A percentile compares a stretch with the other conserved stretches of the same genome.
Evolutionary conservation across 2,113 vertebrate genomes (phyloP).

Genomic region (Ailuropoda melanoleuca): DNA sequence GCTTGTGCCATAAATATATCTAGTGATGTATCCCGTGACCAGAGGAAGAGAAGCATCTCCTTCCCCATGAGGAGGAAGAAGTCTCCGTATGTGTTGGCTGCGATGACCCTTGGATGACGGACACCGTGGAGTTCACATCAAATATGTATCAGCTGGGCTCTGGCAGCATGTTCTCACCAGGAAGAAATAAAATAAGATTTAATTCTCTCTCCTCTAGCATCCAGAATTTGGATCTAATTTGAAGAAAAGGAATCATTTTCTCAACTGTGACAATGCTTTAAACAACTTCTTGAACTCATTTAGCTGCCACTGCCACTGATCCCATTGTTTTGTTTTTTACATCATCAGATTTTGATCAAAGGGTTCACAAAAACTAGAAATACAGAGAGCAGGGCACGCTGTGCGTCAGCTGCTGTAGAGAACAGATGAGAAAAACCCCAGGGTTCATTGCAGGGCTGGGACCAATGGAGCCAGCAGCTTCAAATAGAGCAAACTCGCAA

Average conservation of each 20-base stretch:
- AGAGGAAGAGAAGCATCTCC: slow-evolving; percentile 24
- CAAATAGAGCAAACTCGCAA: slow-evolving; percentile 54
- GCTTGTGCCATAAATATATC: slow-evolving; percentile 11
- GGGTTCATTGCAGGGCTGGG: slow-evolving; percentile 46
- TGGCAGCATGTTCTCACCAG: slow-evolving; percentile 63
- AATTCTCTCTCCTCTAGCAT: slow-evolving; percentile 62
- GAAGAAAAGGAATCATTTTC: slow-evolving; percentile 60
- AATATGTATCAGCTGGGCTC: slow-evolving; percentile 70
- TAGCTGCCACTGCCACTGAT: slow-evolving; percentile 64
- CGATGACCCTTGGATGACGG: slow-evolving; percentile 35
- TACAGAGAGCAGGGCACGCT: slow-evolving; percentile 20
- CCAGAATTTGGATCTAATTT: slow-evolving; percentile 55
- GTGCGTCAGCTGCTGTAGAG: slow-evolving; percentile 52
- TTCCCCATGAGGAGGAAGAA: slow-evolving; percentile 5
- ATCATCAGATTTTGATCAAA: slow-evolving; percentile 74
- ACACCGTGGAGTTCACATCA: slow-evolving; percentile 27
- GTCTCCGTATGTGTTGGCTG: neutral
- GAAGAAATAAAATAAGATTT: slow-evolving; percentile 71
- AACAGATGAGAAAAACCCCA: slow-evolving; percentile 46
- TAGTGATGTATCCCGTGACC: neutral
- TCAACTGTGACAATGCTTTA: slow-evolving; percentile 57
- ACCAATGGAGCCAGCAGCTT: slow-evolving; percentile 31
- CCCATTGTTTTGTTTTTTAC: slow-evolving; percentile 67
- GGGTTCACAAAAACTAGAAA: slow-evolving; percentile 69
- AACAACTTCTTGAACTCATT: slow-evolving; percentile 75